Evolutionary conservation across 2,888 invertebrate species (phyloP).

Genomic region (Dicycla oo): DNA sequence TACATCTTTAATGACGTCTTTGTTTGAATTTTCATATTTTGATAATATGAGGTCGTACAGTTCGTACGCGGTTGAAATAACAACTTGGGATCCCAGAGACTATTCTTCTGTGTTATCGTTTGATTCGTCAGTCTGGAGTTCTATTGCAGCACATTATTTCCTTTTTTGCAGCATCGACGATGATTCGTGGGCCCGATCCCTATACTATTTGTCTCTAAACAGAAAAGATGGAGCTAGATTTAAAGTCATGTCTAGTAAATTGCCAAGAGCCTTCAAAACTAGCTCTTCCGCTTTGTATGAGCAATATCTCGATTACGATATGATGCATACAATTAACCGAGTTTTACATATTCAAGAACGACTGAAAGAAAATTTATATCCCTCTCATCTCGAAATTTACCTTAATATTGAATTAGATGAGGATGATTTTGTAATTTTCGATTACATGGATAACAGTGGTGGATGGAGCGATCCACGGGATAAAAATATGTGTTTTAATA

Average conservation of each 20-base stretch:
- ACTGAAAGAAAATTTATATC: constrained; percentile 65
- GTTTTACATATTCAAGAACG: constrained; percentile 64
- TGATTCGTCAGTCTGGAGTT: constrained; percentile 74
- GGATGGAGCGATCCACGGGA: constrained; percentile 79
- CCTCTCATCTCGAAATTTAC: constrained; percentile 72
- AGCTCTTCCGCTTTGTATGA: constrained; percentile 49
- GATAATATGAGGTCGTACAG: constrained; percentile 55
- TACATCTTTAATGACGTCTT: constrained; percentile 69
- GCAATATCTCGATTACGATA: constrained; percentile 61
- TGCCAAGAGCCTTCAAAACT: constrained; percentile 74
- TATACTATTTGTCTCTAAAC: constrained; percentile 75
- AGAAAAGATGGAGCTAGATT: constrained; percentile 71
- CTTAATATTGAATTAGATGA: constrained; percentile 71
- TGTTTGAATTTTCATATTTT: constrained; percentile 36
- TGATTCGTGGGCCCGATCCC: constrained; percentile 76
- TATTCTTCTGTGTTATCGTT: constrained; percentile 76
- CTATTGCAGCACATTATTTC: constrained; percentile 76
- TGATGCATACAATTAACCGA: constrained; percentile 60
- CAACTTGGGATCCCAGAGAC: constrained; percentile 71
- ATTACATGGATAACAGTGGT: constrained; percentile 72
- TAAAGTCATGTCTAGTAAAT: constrained; percentile 72
- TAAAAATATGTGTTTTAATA: constrained; percentile 72
- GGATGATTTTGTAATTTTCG: constrained; percentile 70
- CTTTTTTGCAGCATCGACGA: constrained; percentile 78
- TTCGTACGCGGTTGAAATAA: constrained; percentile 67